phyloP scores from a whole-genome alignment of 2,888 invertebrate genomes.

The Diadegma fenestrale region DNA sequence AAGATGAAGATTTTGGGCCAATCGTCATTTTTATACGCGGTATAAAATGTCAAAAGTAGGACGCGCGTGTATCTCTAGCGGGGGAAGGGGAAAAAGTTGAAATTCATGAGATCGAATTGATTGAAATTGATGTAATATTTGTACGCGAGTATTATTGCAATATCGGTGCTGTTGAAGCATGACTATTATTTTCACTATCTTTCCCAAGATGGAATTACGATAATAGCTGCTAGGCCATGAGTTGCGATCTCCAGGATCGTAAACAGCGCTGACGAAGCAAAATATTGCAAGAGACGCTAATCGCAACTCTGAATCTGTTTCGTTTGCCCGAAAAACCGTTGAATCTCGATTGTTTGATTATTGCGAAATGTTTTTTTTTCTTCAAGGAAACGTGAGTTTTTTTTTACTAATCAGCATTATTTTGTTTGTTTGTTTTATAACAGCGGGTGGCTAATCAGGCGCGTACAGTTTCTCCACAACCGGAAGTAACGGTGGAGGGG shows the following conservation, averaged over 20 bases:
- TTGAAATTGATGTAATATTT: slow-evolving; percentile 10
- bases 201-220: slow-evolving; percentile 30
- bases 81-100: background rate
- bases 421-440: slow-evolving; percentile 72
- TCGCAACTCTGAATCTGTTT: slow-evolving; percentile 35
- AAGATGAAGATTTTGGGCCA: background rate
- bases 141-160: background rate
- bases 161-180: slow-evolving; percentile 39
- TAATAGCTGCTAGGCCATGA: background rate
- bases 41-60: background rate
- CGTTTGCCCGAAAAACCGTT: background rate
- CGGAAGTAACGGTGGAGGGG: slow-evolving; percentile 84
- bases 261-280: slow-evolving; percentile 60
- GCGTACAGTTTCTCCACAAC: slow-evolving; percentile 84
- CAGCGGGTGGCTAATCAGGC: slow-evolving; percentile 84
- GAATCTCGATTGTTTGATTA: slow-evolving; percentile 1
- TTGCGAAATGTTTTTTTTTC: slow-evolving; percentile 33
- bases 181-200: slow-evolving; percentile 45
- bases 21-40: background rate
- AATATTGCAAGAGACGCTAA: slow-evolving; percentile 38
- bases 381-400: slow-evolving; percentile 25
- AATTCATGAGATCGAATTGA: background rate
- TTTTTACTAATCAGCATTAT: slow-evolving; percentile 35
- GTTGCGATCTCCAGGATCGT: slow-evolving; percentile 37
- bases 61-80: background rate